Conservation (phyloP, 2,113 vertebrate species). For the Perca flavescens region DNA sequence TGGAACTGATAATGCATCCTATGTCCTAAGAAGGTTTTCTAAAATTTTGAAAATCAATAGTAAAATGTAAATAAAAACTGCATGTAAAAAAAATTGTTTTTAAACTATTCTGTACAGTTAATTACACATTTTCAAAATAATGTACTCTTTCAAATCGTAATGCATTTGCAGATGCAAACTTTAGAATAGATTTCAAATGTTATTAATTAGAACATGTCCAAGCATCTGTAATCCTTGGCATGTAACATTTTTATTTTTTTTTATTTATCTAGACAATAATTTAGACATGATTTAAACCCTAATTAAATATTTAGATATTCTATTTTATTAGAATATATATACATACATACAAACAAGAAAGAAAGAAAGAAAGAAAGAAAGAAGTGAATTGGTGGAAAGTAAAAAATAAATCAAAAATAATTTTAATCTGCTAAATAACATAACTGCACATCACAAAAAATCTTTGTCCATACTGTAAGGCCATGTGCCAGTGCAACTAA, state of each 20-base stretch:
- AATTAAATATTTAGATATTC: background rate
- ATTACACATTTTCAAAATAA: background rate
- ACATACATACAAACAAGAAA: background rate
- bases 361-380: background rate
- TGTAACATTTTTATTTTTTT: background rate
- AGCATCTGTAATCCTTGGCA: background rate
- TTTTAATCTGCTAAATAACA: background rate
- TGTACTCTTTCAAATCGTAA: background rate
- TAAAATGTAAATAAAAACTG: background rate
- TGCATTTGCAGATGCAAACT: background rate
- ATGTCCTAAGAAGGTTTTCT: background rate
- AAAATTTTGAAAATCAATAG: background rate
- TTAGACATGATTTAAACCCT: background rate
- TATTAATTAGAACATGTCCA: background rate
- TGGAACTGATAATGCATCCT: background rate
- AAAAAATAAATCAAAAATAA: background rate
- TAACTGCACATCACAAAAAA: background rate
- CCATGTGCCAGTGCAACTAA: background rate
- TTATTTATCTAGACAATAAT: background rate
- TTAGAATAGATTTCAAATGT: background rate
- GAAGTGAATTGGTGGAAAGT: background rate
- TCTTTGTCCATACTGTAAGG: background rate
- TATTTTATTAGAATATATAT: background rate
- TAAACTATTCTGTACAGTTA: background rate
- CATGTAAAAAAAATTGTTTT: background rate